phyloP scores from a whole-genome alignment of 2,888 invertebrate genomes.

The Mesorhabditis spiculigera region DNA sequence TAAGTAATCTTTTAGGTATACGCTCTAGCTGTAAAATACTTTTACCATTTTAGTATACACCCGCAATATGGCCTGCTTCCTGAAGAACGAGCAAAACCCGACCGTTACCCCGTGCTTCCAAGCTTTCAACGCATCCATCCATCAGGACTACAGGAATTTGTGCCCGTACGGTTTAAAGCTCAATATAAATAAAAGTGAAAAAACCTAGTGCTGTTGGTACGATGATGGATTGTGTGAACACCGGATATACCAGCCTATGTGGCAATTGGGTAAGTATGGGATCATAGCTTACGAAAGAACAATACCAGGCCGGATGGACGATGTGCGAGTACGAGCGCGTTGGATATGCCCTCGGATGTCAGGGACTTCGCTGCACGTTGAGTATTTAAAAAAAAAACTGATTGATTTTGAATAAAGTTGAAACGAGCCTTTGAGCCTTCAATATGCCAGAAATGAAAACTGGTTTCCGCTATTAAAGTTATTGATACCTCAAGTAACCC shows the following conservation, averaged over 20 bases:
- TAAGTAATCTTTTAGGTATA: too few relatives aligned
- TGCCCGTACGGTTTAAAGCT: neutral
- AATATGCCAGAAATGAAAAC: neutral
- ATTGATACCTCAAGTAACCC: too few relatives aligned
- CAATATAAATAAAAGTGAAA: neutral
- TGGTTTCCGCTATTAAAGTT: neutral
- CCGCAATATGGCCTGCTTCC: conserved; percentile 1
- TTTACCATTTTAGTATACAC: neutral
- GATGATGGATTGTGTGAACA: neutral
- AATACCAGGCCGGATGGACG: conserved; percentile 32
- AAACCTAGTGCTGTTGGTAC: neutral
- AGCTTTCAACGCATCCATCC: neutral
- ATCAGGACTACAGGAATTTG: neutral
- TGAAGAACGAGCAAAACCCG: neutral
- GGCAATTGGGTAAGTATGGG: neutral
- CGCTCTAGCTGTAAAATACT: too few relatives aligned
- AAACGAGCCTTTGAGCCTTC: neutral
- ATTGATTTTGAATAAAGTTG: neutral
- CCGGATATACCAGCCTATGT: neutral
- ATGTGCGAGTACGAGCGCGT: conserved; percentile 35
- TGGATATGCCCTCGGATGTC: conserved; percentile 35
- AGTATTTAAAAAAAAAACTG: neutral
- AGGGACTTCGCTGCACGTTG: conserved; percentile 19
- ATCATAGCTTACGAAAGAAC: neutral
- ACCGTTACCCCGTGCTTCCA: neutral